Evolutionary conservation across 2,113 vertebrate genomes (phyloP).

Genomic region (Hylia prasina): DNA sequence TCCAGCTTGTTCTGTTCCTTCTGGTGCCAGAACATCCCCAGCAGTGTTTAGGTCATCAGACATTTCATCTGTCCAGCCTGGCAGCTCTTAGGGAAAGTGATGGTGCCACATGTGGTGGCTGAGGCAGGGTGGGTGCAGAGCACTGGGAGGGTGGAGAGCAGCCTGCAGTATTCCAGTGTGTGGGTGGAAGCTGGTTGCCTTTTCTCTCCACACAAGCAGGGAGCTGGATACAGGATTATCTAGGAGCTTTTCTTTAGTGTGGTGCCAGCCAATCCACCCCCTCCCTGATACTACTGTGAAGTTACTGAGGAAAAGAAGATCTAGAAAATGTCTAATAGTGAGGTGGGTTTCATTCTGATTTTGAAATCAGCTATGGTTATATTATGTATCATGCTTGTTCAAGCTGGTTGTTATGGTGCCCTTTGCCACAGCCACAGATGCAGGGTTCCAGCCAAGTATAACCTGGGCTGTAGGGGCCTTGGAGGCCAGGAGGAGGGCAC

Average conservation of each 20-base stretch:
- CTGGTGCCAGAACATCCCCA: background rate
- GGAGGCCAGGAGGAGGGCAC: background rate
- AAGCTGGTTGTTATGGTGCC: background rate
- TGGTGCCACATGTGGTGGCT: background rate
- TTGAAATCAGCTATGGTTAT: background rate
- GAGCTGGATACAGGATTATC: background rate
- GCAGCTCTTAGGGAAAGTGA: background rate
- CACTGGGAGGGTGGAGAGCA: background rate
- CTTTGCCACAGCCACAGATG: background rate
- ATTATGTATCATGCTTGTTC: background rate
- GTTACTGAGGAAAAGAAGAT: background rate
- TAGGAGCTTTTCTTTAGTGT: background rate
- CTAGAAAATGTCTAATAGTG: background rate
- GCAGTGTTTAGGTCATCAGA: background rate
- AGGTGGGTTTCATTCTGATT: background rate
- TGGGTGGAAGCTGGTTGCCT: background rate
- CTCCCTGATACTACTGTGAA: background rate
- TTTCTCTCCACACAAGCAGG: accelerated
- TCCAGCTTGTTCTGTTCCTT: background rate
- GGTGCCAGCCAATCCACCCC: background rate
- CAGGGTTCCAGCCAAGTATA: background rate
- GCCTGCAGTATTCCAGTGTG: background rate
- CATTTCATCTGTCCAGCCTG: background rate
- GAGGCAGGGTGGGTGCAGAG: background rate
- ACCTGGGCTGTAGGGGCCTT: background rate